These are phyloP conservation scores for Dryobotodes eremita DNA, from an alignment of 2,888 invertebrate genomes.

Conservation along the genomic window DNA sequence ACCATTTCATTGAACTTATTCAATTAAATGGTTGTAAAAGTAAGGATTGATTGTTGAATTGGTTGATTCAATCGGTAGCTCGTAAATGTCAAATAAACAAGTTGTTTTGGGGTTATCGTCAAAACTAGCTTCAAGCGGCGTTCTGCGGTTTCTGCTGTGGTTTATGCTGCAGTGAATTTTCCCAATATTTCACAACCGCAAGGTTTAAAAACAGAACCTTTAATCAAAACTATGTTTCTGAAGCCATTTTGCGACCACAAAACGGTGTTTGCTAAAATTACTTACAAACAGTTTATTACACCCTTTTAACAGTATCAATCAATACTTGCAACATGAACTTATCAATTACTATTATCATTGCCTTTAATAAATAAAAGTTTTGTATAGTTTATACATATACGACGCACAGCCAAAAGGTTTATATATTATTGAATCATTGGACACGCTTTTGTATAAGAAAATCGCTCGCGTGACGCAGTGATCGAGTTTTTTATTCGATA, in stretches of 20 bases:
- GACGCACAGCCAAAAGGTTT: constrained; percentile 55
- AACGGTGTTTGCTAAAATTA: not conserved
- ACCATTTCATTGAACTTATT: not conserved
- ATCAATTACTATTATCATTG: not conserved
- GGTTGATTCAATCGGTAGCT: constrained; percentile 3
- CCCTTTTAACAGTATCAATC: not conserved
- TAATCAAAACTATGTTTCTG: constrained; percentile 2
- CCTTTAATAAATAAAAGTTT: not conserved
- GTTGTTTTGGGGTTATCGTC: constrained; percentile 13
- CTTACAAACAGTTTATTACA: not conserved
- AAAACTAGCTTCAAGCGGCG: constrained; percentile 9
- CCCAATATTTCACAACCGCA: not conserved
- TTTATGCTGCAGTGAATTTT: not conserved
- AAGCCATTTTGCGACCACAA: constrained; percentile 4
- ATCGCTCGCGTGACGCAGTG: constrained; percentile 39
- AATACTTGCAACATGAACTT: not conserved
- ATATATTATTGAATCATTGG: constrained; percentile 19
- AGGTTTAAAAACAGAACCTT: not conserved
- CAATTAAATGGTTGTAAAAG: not conserved
- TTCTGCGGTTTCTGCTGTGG: constrained; percentile 31
- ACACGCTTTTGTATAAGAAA: constrained; percentile 39
- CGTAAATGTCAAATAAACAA: constrained; percentile 20
- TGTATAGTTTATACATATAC: not conserved
- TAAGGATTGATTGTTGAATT: constrained; percentile 12
- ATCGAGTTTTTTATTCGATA: constrained; percentile 42